A percentile compares a stretch with the other conserved stretches of the same genome.
phyloP scores from a whole-genome alignment of 1,140 invertebrate genomes.

The Agrypnia vestita region DNA sequence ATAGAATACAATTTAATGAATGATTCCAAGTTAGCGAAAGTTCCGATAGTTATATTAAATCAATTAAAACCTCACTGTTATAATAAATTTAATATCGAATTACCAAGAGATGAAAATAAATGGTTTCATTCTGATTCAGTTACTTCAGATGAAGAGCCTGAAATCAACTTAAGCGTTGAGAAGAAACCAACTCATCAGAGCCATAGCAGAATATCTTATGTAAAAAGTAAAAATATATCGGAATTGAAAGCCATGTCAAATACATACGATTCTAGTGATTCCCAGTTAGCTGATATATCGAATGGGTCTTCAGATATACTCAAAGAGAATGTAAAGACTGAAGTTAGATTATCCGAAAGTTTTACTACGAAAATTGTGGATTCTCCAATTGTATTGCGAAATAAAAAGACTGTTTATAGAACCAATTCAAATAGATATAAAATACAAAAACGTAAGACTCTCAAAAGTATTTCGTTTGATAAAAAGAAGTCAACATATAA shows the following conservation, averaged over 20 bases:
- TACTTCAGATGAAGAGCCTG: background rate
- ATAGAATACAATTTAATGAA: conserved; percentile 21
- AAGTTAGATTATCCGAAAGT: background rate
- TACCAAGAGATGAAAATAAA: background rate
- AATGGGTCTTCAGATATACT: conserved; percentile 1
- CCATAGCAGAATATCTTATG: no score
- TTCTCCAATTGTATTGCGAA: conserved; percentile 45
- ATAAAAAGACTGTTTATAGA: conserved; percentile 44
- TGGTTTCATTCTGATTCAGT: background rate
- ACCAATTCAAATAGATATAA: conserved; percentile 1
- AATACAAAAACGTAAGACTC: conserved; percentile 6
- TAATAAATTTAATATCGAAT: background rate
- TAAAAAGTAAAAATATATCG: no score
- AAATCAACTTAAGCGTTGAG: no score
- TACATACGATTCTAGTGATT: conserved; percentile 1
- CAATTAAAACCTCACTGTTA: background rate
- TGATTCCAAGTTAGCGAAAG: conserved; percentile 27
- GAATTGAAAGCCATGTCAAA: no score
- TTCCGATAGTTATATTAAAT: conserved; percentile 27
- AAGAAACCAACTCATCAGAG: no score
- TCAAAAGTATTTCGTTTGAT: conserved; percentile 21
- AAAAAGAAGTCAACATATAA: background rate
- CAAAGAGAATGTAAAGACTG: conserved; percentile 10
- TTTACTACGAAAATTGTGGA: background rate
- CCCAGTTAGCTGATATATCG: background rate